Conservation (phyloP, 2,797 vertebrate genomes). For the Rhinella marina region DNA sequence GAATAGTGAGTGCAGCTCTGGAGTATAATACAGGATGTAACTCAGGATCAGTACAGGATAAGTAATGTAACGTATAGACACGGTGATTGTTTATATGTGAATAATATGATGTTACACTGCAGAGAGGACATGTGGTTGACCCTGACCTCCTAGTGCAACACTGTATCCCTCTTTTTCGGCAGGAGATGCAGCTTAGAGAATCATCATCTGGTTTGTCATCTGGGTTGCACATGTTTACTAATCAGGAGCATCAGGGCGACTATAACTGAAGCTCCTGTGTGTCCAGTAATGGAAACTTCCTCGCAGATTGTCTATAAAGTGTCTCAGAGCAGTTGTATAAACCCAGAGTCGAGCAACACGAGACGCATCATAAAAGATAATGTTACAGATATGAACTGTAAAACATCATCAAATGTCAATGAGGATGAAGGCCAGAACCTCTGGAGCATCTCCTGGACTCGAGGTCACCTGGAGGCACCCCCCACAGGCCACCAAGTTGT, state of each 20-base stretch:
- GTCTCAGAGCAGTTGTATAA: constrained; percentile 15
- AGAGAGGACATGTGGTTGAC: not conserved
- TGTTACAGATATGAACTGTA: constrained; percentile 12
- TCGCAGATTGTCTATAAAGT: constrained; percentile 21
- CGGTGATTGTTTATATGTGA: not conserved
- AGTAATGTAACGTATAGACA: not conserved
- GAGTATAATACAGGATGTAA: too few species aligned
- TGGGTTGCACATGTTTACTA: constrained; percentile 46
- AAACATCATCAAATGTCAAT: not conserved
- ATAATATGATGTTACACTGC: not conserved
- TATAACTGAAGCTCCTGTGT: constrained; percentile 40
- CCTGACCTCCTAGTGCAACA: not conserved
- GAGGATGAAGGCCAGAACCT: not conserved
- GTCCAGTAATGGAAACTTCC: constrained; percentile 17
- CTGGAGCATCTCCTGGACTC: not conserved
- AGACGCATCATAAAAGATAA: constrained; percentile 19
- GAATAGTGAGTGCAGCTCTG: too few species aligned
- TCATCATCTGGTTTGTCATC: constrained; percentile 34
- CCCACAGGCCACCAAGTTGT: not conserved
- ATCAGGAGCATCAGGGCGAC: not conserved
- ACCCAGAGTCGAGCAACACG: not conserved
- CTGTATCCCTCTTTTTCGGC: constrained; percentile 22
- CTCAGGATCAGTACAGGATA: too few species aligned
- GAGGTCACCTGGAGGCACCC: not conserved
- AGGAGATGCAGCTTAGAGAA: constrained; percentile 13